phyloP scores from a whole-genome alignment of 1,140 invertebrate genomes.

The Callitettix versicolor region DNA sequence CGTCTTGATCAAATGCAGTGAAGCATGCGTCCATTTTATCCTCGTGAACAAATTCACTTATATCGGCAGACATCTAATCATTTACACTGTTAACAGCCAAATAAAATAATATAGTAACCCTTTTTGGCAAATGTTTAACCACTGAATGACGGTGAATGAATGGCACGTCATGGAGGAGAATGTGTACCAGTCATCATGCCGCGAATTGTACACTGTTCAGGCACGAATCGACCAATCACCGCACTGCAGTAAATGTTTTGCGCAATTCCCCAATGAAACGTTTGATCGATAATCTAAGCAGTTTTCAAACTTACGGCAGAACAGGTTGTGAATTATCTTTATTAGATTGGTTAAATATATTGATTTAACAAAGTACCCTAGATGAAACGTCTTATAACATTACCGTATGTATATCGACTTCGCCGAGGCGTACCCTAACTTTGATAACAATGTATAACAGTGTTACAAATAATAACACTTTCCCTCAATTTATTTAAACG shows the following conservation, averaged over 20 bases:
- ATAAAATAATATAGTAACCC: background rate
- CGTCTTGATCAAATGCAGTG: constrained; percentile 75
- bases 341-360: too few species aligned
- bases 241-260: constrained; percentile 12
- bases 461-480: too few species aligned
- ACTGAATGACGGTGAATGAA: background rate
- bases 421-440: too few species aligned
- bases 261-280: constrained; percentile 1
- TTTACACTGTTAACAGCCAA: background rate
- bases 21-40: constrained; percentile 74
- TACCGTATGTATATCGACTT: too few species aligned
- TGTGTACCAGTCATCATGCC: background rate
- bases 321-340: too few species aligned
- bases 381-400: too few species aligned
- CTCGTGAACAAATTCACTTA: background rate
- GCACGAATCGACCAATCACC: constrained; percentile 13
- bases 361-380: too few species aligned
- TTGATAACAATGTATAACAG: too few species aligned
- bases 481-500: too few species aligned
- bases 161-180: background rate
- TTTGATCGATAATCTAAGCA: constrained; percentile 7
- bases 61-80: background rate
- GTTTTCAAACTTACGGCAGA: too few species aligned
- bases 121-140: background rate
- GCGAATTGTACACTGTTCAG: constrained; percentile 1